These are phyloP conservation scores for Menidia beryllina DNA, from an alignment of 2,113 vertebrate species.

Conservation along the genomic window DNA sequence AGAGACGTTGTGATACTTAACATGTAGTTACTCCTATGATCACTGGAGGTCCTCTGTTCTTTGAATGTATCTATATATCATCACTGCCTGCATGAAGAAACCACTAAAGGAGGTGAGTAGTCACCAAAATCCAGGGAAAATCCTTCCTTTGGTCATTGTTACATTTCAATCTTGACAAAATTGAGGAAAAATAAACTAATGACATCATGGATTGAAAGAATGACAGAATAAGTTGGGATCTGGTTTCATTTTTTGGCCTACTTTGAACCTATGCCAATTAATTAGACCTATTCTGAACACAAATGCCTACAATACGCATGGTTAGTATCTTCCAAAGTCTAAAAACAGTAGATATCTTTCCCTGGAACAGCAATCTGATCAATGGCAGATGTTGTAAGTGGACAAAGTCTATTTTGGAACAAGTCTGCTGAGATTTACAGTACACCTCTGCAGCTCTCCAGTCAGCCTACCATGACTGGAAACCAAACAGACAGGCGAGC, in stretches of 20 bases:
- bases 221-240: background rate
- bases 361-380: slow-evolving; percentile 3
- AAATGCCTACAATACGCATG: background rate
- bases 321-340: slow-evolving; percentile 6
- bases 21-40: no score
- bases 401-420: slow-evolving; percentile 29
- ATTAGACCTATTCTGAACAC: slow-evolving; percentile 2
- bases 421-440: slow-evolving; percentile 11
- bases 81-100: no score
- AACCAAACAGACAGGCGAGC: background rate
- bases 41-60: no score
- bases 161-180: no score
- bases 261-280: slow-evolving; percentile 2
- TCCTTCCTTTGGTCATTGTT: no score
- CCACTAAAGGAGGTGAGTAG: no score
- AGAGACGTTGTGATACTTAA: no score
- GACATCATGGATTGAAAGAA: background rate
- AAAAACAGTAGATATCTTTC: slow-evolving; percentile 17
- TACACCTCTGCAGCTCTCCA: background rate
- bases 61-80: no score
- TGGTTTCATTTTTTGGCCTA: background rate
- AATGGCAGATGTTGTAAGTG: slow-evolving; percentile 53
- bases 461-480: slow-evolving; percentile 13
- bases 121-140: no score
- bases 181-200: no score